A percentile compares a stretch with the other conserved stretches of the same genome.
Evolutionary conservation across 2,888 invertebrate species (phyloP).

Genomic region (Melitaea athalia): DNA sequence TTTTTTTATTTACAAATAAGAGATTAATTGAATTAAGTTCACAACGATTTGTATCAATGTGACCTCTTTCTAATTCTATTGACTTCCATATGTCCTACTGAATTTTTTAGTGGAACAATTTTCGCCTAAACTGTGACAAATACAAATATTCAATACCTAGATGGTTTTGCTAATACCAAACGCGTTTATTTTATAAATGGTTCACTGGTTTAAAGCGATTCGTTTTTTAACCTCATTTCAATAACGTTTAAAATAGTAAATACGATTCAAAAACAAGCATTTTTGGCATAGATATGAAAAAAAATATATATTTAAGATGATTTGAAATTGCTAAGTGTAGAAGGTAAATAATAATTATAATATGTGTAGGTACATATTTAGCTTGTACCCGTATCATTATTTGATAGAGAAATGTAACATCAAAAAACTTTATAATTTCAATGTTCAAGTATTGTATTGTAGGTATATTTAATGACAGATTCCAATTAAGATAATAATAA

Average conservation of each 20-base stretch:
- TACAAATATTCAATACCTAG: slow-evolving; percentile 28
- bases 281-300: no score
- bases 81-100: slow-evolving; percentile 31
- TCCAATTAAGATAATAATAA: no score
- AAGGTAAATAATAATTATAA: no score
- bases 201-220: background rate
- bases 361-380: no score
- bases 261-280: no score
- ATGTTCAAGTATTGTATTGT: no score
- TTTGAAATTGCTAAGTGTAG: no score
- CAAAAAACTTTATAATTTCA: no score
- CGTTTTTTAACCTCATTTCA: background rate
- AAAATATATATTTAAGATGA: no score
- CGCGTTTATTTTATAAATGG: slow-evolving; percentile 12
- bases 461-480: no score
- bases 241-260: background rate
- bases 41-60: slow-evolving; percentile 1
- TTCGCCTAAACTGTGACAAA: slow-evolving; percentile 31
- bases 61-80: slow-evolving; percentile 22
- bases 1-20: background rate
- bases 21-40: background rate
- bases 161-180: slow-evolving; percentile 26
- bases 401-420: no score
- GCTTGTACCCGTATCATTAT: no score
- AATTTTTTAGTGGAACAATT: slow-evolving; percentile 33